Percentiles rank a stretch among this genome's conserved stretches.
Conservation (phyloP, 2,888 invertebrate genomes). For the Scaptomyza flava region DNA sequence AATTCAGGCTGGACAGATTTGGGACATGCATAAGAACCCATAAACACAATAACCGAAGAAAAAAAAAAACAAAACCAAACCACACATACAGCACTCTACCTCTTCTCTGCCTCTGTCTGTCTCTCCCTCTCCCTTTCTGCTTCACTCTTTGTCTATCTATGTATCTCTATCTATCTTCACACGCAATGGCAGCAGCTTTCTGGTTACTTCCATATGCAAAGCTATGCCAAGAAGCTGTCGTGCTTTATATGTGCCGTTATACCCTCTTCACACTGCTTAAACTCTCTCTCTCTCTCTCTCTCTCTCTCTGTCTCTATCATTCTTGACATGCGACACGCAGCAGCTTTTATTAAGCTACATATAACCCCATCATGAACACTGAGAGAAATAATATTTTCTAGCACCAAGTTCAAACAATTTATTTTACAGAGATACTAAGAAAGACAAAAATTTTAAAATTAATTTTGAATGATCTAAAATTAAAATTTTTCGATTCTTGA, state of each 20-base stretch:
- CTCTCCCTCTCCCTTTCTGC: background rate
- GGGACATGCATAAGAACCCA: slow-evolving; percentile 63
- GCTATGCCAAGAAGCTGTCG: slow-evolving; percentile 54
- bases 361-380: slow-evolving; percentile 48
- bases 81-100: background rate
- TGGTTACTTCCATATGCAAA: slow-evolving; percentile 48
- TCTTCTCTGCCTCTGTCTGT: background rate
- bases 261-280: slow-evolving; percentile 28
- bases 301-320: slow-evolving; percentile 14
- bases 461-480: too few species aligned
- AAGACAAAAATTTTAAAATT: too few species aligned
- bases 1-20: slow-evolving; percentile 64
- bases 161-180: slow-evolving; percentile 9
- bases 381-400: slow-evolving; percentile 13
- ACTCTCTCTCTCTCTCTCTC: background rate
- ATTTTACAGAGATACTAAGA: too few species aligned
- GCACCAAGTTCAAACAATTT: too few species aligned
- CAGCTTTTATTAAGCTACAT: slow-evolving; percentile 49
- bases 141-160: background rate
- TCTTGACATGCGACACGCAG: slow-evolving; percentile 56
- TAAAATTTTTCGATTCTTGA: background rate
- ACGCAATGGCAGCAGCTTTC: slow-evolving; percentile 23
- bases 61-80: slow-evolving; percentile 19
- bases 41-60: slow-evolving; percentile 65
- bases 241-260: slow-evolving; percentile 55